These are phyloP conservation scores for Boloria euphrosyne DNA, from an alignment of 2,888 invertebrate genomes.

Conservation along the genomic window DNA sequence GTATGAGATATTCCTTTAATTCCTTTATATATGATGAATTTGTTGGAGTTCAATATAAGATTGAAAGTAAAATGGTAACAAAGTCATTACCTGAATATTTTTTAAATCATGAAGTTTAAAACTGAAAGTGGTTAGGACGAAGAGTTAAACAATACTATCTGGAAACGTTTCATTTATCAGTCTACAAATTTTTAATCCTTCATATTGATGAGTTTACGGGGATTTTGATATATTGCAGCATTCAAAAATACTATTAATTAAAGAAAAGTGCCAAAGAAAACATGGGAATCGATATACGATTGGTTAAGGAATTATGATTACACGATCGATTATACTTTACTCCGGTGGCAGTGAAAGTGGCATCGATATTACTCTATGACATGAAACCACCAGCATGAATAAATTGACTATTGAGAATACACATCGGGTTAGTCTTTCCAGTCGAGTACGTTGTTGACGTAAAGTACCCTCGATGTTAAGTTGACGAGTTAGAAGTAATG, in stretches of 20 bases:
- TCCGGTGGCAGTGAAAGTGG: slow-evolving; percentile 33
- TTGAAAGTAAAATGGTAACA: too few species aligned
- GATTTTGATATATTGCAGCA: too few species aligned
- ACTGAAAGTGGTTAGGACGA: too few species aligned
- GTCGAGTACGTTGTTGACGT: slow-evolving; percentile 1
- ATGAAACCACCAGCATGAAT: slow-evolving; percentile 30
- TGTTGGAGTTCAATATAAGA: too few species aligned
- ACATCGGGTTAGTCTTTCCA: not conserved
- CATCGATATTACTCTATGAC: slow-evolving; percentile 27
- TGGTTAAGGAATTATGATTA: slow-evolving; percentile 28
- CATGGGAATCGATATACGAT: slow-evolving; percentile 17
- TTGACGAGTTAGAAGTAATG: not conserved
- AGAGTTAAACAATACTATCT: too few species aligned
- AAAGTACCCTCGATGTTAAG: slow-evolving; percentile 1
- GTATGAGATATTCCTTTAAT: too few species aligned
- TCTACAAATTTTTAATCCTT: too few species aligned
- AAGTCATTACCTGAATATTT: too few species aligned
- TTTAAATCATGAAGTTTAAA: too few species aligned
- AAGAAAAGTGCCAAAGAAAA: slow-evolving; percentile 8
- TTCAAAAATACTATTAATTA: not conserved
- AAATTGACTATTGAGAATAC: slow-evolving; percentile 19
- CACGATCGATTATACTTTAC: slow-evolving; percentile 24
- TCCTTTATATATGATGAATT: too few species aligned
- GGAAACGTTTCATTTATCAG: too few species aligned
- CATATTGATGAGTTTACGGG: too few species aligned